Conservation (phyloP, 2,888 invertebrate species). For the Agonopterix arenella region DNA sequence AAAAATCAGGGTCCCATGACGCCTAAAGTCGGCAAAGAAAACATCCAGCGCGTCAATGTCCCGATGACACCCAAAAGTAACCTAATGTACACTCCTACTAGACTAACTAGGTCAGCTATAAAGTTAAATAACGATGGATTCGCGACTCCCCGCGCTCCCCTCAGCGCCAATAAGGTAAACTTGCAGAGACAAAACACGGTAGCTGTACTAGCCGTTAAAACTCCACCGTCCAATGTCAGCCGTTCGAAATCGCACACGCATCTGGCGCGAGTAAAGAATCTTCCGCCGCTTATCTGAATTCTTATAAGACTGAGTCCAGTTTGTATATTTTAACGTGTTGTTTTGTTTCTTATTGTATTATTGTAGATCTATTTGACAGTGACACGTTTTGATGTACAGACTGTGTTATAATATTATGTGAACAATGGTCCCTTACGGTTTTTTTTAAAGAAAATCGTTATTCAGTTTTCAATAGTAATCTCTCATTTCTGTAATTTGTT, state of each 20-base stretch:
- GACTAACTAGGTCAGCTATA: constrained; percentile 55
- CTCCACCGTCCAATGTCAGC: constrained; percentile 46
- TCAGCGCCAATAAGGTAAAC: constrained; percentile 51
- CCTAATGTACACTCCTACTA: constrained; percentile 47
- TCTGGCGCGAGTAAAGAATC: constrained; percentile 48
- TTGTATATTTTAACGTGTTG: constrained; percentile 5
- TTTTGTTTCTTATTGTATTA: constrained; percentile 2
- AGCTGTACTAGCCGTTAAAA: constrained; percentile 34
- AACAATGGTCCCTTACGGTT: no score
- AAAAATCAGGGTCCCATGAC: constrained; percentile 37
- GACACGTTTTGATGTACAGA: not conserved
- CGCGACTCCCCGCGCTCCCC: constrained; percentile 59
- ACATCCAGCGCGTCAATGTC: constrained; percentile 38
- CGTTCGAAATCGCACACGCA: constrained; percentile 62
- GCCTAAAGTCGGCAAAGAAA: constrained; percentile 60
- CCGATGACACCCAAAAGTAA: constrained; percentile 46
- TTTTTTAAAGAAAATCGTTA: no score
- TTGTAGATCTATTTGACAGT: not conserved
- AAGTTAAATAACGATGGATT: constrained; percentile 57
- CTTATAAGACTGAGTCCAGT: not conserved
- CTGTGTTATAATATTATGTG: not conserved
- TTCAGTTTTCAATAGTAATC: no score
- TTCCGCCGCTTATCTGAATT: constrained; percentile 50
- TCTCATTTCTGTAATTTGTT: no score
- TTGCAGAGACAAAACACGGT: constrained; percentile 49